A percentile compares a stretch with the other conserved stretches of the same genome.
Conservation (phyloP, 2,113 vertebrate genomes). For the Tiliqua scincoides region DNA sequence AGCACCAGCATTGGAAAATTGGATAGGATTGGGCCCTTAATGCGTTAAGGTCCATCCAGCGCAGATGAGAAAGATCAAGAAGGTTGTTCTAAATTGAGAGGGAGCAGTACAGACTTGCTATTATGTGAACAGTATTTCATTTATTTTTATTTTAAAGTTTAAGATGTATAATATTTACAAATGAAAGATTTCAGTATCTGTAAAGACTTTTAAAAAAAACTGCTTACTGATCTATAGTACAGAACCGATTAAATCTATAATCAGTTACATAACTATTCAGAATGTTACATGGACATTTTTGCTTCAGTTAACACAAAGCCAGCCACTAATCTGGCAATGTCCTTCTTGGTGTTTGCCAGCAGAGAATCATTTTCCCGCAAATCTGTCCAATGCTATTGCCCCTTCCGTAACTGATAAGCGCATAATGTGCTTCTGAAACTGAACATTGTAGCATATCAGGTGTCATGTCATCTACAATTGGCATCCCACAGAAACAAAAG, state of each 20-base stretch:
- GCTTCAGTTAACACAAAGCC: not conserved
- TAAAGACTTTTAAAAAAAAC: not conserved
- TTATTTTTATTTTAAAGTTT: too few relatives aligned
- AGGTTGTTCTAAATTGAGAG: too few relatives aligned
- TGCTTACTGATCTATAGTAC: not conserved
- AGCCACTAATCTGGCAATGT: not conserved
- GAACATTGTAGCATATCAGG: not conserved
- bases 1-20: too few relatives aligned
- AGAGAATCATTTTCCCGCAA: not conserved
- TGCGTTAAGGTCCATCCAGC: too few relatives aligned
- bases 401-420: too few relatives aligned
- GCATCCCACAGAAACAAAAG: not conserved
- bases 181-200: too few relatives aligned
- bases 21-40: too few relatives aligned
- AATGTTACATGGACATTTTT: not conserved
- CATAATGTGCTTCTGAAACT: not conserved
- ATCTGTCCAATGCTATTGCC: too few relatives aligned
- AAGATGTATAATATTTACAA: too few relatives aligned
- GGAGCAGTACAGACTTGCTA: too few relatives aligned
- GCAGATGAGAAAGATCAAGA: too few relatives aligned
- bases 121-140: too few relatives aligned
- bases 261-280: not conserved
- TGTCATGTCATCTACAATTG: not conserved
- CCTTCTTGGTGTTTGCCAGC: not conserved
- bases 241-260: not conserved